phyloP scores from a whole-genome alignment of 2,888 invertebrate genomes.

The Drosophila anceps region DNA sequence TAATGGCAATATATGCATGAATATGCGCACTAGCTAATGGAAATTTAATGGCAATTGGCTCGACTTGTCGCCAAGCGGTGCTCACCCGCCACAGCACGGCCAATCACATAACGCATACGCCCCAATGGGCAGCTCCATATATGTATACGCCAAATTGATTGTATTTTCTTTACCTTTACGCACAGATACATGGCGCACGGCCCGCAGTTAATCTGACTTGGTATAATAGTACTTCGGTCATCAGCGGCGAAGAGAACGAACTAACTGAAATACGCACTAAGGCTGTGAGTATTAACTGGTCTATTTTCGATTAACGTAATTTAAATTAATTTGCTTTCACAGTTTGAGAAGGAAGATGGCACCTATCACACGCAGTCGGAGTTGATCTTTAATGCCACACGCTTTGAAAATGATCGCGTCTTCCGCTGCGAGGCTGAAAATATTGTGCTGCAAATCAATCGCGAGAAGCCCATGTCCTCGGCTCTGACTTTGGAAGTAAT shows the following conservation, averaged over 20 bases:
- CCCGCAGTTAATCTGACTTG: conserved; percentile 94
- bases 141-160: conserved; percentile 4
- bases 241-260: conserved; percentile 80
- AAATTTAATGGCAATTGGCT: conserved; percentile 68
- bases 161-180: background rate
- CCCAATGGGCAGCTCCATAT: conserved; percentile 10
- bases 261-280: conserved; percentile 84
- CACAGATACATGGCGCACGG: conserved; percentile 90
- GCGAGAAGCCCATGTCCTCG: conserved; percentile 91
- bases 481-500: conserved; percentile 91
- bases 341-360: conserved; percentile 87
- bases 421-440: conserved; percentile 94
- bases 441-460: conserved; percentile 90
- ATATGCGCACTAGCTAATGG: conserved; percentile 59
- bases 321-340: conserved; percentile 83
- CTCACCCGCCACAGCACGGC: background rate
- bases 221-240: conserved; percentile 90
- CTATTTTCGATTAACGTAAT: background rate
- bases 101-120: conserved; percentile 32
- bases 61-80: conserved; percentile 12
- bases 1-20: conserved; percentile 44
- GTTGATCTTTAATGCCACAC: conserved; percentile 91
- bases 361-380: conserved; percentile 93
- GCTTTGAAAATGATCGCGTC: conserved; percentile 92
- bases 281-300: conserved; percentile 84